Base-by-base conservation (phyloP, 2,888 invertebrate species). In the Lasioglossum leucozonium region DNA sequence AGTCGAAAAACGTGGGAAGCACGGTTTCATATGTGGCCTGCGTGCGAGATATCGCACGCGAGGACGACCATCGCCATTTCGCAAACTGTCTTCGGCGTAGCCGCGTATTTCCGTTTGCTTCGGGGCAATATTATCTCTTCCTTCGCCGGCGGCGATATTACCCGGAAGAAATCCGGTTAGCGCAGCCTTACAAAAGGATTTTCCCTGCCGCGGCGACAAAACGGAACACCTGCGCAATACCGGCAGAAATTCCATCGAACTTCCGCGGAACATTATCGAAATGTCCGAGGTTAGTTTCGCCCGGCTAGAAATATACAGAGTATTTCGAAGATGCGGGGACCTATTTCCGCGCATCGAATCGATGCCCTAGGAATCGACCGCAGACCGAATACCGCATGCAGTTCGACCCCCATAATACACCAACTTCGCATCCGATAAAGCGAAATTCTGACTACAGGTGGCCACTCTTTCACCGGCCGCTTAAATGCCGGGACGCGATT, bases 91-190 rank as follows among this genome's bases (percentile, higher is more conserved):
- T 51, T 51, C 51, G 51, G 51, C 22, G 13, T 58, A n/a, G 2
- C 2, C 18, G 22, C 26, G 18, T 42, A 30, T 77, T 69, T 47
- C n/a, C 37, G 13, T 42, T 40, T n/a, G 67, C 67, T 81, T 18
- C 47, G 16, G 22, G 67, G 13, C 34, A 69, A 47, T 77, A 77
- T 83, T 78, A 72, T 78, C 55, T 84, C 47, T 58, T 55, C 51
- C 37, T 72, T 82, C 42, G 22, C 71, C 8, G 22, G 8, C 22
- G 16, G 10, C 18, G 62, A 82, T 81, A 42, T 69, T 69, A 30
- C 65, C 22, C 16, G 4, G 5, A 40, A 82, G 73, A 82, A 65
- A 82, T 77, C 71, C 74, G 71, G 71, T 78, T 78, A 72, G 16
- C 26, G 65, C 65, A 55, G 51, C 81, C 44, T 37, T 40, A 44